Evolutionary conservation across 2,113 vertebrate genomes (phyloP), one percentile per base, ranked within the genome.

Genomic region (Felis chaus): DNA sequence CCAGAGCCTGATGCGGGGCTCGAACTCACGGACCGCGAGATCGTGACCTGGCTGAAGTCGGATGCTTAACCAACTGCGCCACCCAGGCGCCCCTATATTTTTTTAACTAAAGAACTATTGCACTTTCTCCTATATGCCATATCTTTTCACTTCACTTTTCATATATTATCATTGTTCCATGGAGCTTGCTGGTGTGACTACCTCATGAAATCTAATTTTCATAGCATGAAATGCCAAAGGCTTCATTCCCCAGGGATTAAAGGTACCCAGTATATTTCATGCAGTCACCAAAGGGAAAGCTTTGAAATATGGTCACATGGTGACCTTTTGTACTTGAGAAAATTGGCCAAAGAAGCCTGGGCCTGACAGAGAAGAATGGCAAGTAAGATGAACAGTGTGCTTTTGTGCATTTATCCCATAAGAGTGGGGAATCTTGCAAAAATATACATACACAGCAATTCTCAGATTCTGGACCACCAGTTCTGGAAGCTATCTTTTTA

Each of bases 191-290:
- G 68, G 29, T 18, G 18, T 86, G 92, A 53, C 39, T 86, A 88
- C 36, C 74, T 81, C 36, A 69, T 89, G 48, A 87, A 92, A 89
- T 50, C n/a, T 48, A 86, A 29, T 50, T 97, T 78, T 93, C 41
- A 86, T 94, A 81, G 66, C 8, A 82, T 57, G 9, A 93, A 21
- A 83, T 94, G 57, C 45, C 74, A 50, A 96, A 97, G 45, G 27
- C 53, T 11, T 39, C 29, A 11, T 82, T 96, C 18, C 79, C 29
- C 33, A 93, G 7, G 18, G 31, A 45, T 92, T 90, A 55, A 83
- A 90, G 18, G 8, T 61, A 74, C 29, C 68, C 36, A 25, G 9
- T 10, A 61, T 16, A 83, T 41, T 96, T 94, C 11, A 82, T 73
- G 13, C 6, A 78, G 53, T 74, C 69, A 50, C 61, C 10, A 27